Evolutionary conservation across 1,140 invertebrate genomes (phyloP), one percentile per base, ranked within the genome.

Genomic region (Atta cephalotes): DNA sequence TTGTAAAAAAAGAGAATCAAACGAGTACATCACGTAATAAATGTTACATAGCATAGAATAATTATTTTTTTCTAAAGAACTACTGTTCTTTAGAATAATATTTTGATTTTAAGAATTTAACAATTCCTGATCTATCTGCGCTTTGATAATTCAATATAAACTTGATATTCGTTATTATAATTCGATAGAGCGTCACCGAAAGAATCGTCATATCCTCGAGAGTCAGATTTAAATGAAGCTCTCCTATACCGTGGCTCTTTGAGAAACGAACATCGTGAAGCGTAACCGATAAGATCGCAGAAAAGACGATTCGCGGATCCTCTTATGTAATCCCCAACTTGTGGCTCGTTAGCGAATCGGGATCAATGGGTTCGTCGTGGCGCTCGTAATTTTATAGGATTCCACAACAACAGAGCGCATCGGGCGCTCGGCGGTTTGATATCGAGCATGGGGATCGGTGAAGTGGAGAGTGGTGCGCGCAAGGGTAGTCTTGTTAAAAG

Each of bases 371-470:
- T 92, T 92, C 90, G 90, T 90, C 87, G 89, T 88, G 90, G 87
- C 89, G 84, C 90, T 91, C 92, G 90, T 93, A 93, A 94, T 93
- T 93, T 93, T 92, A 90, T 91, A 70, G 91, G 86, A 92, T 92
- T 92, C 87, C 90, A 84, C 89, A 88, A 91, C 89, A 90, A 88
- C 86, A 89, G 87, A 39, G 81, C 87, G 88, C 89, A 92, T 91
- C 87, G 87, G 85, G 85, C 68, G 76, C 51, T 16, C 25, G 80
- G 70, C 70, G 10, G 89, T 88, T 90, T 74, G 84, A 62, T 88
- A 91, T 90, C 89, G 89, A 87, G 90, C 81, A 76, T 80, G 60
- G 90, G 87, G 90, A 91, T 92, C 92, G 88, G 89, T 89, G 86
- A 92, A 88, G 88, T 89, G 89, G 86, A 89, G 87, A 74, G 86